phyloP scores from a whole-genome alignment of 1,140 invertebrate genomes.

The Lanistes nyassanus region DNA sequence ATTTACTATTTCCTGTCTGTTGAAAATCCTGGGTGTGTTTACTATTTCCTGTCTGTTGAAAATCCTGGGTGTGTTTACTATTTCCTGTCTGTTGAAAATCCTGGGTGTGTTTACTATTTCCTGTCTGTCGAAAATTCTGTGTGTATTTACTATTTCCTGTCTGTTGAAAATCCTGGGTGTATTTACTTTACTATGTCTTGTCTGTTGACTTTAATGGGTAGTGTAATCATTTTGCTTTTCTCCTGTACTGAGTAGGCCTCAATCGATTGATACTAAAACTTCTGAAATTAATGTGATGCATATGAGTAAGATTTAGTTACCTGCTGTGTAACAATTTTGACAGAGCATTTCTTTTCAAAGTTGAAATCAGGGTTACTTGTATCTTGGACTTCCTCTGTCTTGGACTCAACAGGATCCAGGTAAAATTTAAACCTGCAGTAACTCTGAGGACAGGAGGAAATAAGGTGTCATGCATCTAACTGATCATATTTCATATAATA shows the following conservation, averaged over 20 bases:
- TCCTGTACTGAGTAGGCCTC: too few species aligned
- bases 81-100: too few species aligned
- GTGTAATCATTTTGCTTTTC: too few species aligned
- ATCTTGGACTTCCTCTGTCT: constrained; percentile 54
- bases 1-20: too few species aligned
- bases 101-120: too few species aligned
- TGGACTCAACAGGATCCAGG: constrained; percentile 64
- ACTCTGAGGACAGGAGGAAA: constrained; percentile 59
- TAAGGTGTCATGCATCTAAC: background rate
- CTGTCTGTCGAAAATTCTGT: constrained; percentile 28
- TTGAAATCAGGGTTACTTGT: constrained; percentile 62
- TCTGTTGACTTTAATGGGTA: too few species aligned
- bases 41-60: too few species aligned
- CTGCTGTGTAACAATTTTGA: constrained; percentile 52
- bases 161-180: background rate
- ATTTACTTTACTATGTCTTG: too few species aligned
- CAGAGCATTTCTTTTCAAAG: constrained; percentile 56
- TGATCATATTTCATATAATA: background rate
- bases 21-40: too few species aligned
- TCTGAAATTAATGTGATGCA: too few species aligned
- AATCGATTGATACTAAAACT: too few species aligned
- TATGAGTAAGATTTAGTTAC: constrained; percentile 52
- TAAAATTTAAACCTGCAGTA: constrained; percentile 72
- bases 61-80: too few species aligned
- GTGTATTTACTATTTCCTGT: background rate